These are phyloP conservation scores for Propithecus perrieri DNA, from an alignment of 2,797 vertebrate species.

Conservation along the genomic window DNA sequence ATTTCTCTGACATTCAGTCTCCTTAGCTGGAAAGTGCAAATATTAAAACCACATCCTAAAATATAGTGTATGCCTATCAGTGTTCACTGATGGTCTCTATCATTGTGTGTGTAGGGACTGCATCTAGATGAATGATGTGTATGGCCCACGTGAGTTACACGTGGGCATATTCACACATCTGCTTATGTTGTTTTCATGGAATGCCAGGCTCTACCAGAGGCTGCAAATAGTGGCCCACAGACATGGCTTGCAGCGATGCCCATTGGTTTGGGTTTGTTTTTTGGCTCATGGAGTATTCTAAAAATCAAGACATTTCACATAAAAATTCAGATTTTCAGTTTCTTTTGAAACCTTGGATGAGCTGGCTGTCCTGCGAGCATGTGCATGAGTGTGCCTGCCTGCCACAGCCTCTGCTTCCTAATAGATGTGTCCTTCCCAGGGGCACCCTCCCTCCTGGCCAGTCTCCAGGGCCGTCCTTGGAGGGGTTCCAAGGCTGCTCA, in stretches of 20 bases:
- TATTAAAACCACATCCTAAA: neutral
- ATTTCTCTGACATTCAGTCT: neutral
- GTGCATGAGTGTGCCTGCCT: neutral
- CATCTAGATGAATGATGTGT: neutral
- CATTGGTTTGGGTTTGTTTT: neutral
- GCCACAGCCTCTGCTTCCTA: neutral
- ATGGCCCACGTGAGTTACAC: neutral
- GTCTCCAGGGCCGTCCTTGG: slow-evolving; percentile 67
- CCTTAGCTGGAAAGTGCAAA: slow-evolving; percentile 6
- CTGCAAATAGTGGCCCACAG: neutral
- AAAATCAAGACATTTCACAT: slow-evolving; percentile 33
- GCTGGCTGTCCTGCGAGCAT: neutral
- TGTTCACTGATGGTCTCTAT: neutral
- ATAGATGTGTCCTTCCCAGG: neutral
- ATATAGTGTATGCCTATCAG: neutral
- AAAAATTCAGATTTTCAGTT: slow-evolving; percentile 30
- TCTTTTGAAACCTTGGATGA: neutral
- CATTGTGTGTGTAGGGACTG: fast-evolving
- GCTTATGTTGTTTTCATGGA: neutral
- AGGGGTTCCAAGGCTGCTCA: slow-evolving; percentile 55
- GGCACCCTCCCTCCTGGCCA: slow-evolving; percentile 20
- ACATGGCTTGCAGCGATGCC: neutral
- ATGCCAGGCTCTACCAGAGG: neutral
- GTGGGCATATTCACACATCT: neutral
- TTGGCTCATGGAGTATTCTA: neutral